Conservation (phyloP, 2,797 vertebrate genomes). For the Ibycter americanus region DNA sequence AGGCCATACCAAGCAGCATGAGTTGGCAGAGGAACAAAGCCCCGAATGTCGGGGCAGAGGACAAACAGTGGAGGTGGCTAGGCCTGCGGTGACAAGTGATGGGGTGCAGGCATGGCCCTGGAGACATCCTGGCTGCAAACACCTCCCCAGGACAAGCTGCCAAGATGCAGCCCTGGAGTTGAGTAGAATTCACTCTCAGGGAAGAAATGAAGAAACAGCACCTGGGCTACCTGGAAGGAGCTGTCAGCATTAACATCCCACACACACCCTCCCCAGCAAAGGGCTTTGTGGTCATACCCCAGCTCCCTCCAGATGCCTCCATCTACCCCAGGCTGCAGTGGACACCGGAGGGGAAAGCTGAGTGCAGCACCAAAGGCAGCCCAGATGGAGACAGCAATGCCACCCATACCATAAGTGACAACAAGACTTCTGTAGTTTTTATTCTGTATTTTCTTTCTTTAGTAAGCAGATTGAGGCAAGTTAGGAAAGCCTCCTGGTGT, state of each 20-base stretch:
- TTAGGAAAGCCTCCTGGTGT: no score
- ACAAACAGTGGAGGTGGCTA: rapidly evolving
- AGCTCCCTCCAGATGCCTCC: no score
- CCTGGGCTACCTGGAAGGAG: background rate
- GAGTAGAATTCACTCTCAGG: background rate
- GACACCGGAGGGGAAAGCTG: background rate
- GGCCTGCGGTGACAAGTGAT: no score
- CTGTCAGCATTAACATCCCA: background rate
- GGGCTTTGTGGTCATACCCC: rapidly evolving
- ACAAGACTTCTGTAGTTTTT: background rate
- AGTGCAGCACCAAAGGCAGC: background rate
- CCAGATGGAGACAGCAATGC: no score
- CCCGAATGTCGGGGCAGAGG: background rate
- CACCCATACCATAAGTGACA: background rate
- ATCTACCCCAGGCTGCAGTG: background rate
- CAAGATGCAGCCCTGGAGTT: background rate
- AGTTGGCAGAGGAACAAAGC: background rate
- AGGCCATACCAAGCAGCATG: rapidly evolving
- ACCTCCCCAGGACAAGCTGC: background rate
- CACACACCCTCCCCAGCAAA: background rate
- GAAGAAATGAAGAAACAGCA: background rate
- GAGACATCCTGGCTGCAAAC: background rate
- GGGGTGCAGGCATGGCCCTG: background rate
- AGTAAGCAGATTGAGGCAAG: background rate
- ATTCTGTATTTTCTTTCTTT: background rate